Conservation (phyloP, 2,888 invertebrate genomes). For the Tenthredo scrophulariae region DNA sequence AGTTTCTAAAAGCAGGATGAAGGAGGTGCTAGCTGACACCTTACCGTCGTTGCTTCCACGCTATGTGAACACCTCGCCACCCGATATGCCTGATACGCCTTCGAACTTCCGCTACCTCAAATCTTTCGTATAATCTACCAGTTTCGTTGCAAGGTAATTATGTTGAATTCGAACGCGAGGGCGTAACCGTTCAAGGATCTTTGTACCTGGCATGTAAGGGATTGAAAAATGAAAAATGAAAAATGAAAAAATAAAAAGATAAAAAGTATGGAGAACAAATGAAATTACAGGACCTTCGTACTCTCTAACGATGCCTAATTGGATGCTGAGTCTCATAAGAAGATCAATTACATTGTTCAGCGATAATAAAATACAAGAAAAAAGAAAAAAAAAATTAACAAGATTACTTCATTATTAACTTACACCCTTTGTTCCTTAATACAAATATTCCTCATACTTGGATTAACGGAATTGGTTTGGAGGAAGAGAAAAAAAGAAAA, state of each 20-base stretch:
- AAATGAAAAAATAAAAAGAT: not conserved
- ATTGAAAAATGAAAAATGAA: not conserved
- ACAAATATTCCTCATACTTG: not conserved
- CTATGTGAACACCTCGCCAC: conserved; percentile 48
- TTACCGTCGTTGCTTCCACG: conserved; percentile 48
- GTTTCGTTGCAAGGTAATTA: conserved; percentile 44
- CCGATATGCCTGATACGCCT: conserved; percentile 52
- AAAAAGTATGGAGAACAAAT: not conserved
- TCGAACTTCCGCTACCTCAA: conserved; percentile 50
- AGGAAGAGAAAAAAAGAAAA: not conserved
- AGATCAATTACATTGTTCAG: conserved; percentile 1
- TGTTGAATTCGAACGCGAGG: conserved; percentile 46
- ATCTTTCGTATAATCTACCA: conserved; percentile 45
- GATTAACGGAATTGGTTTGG: not conserved
- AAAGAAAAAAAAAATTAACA: not conserved
- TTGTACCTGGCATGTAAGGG: not conserved
- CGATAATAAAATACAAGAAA: not conserved
- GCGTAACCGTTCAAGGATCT: conserved; percentile 1
- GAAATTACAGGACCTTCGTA: not conserved
- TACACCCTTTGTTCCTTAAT: not conserved
- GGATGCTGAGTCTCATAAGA: not conserved
- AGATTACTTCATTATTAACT: not conserved
- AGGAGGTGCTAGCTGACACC: conserved; percentile 53
- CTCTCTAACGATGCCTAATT: not conserved
- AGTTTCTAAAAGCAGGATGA: conserved; percentile 52